These are phyloP conservation scores for Yasuhikotakia modesta DNA, from an alignment of 2,797 vertebrate species.

Conservation along the genomic window DNA sequence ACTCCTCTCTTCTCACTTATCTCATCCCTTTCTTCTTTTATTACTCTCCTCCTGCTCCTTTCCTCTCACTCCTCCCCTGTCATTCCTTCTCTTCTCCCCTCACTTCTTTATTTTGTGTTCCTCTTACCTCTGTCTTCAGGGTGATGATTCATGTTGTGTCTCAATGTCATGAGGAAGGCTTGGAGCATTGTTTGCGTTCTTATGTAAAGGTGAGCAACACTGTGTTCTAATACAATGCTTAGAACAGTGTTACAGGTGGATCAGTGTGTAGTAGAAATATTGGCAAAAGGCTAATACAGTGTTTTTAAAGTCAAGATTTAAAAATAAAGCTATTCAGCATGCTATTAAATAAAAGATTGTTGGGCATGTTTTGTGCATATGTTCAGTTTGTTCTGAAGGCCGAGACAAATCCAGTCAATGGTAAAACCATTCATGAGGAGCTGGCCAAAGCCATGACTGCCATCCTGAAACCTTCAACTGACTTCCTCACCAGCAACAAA, in stretches of 20 bases:
- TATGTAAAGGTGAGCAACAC: slow-evolving; percentile 87
- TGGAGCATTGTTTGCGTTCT: slow-evolving; percentile 92
- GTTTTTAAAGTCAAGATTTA: too few species aligned
- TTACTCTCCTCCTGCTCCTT: neutral
- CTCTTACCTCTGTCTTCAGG: slow-evolving; percentile 16
- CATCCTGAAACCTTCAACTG: slow-evolving; percentile 95
- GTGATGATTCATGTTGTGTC: slow-evolving; percentile 93
- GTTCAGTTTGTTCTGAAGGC: slow-evolving; percentile 91
- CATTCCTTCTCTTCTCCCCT: neutral
- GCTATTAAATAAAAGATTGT: neutral
- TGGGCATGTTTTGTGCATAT: neutral
- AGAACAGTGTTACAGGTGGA: neutral
- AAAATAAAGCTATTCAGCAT: too few species aligned
- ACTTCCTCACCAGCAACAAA: slow-evolving; percentile 97
- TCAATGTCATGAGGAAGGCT: slow-evolving; percentile 95
- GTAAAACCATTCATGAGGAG: slow-evolving; percentile 91
- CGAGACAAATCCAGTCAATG: slow-evolving; percentile 83
- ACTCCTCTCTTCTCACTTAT: neutral
- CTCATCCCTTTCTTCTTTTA: too few species aligned
- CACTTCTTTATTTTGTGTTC: neutral
- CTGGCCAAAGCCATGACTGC: slow-evolving; percentile 95
- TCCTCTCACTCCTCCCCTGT: neutral
- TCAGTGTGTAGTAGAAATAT: neutral
- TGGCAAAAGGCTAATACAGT: neutral
- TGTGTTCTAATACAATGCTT: neutral